Evolutionary conservation across 2,888 invertebrate genomes (phyloP).

Genomic region (Netelia virgata): DNA sequence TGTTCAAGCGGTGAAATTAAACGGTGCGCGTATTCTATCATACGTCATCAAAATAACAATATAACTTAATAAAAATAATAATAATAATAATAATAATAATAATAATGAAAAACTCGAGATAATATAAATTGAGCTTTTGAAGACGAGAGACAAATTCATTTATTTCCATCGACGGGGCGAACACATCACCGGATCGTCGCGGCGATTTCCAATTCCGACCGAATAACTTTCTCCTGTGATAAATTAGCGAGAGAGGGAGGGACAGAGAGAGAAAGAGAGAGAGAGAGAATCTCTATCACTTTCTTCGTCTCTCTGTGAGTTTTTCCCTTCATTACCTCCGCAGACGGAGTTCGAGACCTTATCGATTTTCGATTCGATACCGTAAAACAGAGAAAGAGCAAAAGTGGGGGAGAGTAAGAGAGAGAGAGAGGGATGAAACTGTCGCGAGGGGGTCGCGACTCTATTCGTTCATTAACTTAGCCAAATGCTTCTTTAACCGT

Average conservation of each 20-base stretch:
- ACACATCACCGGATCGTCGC: slow-evolving; percentile 56
- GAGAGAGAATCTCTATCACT: slow-evolving; percentile 9
- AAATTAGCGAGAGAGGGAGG: slow-evolving; percentile 58
- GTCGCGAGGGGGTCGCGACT: slow-evolving; percentile 61
- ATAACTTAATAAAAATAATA: neutral
- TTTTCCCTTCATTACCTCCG: slow-evolving; percentile 64
- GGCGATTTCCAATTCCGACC: slow-evolving; percentile 61
- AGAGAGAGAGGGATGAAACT: slow-evolving; percentile 54
- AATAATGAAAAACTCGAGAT: neutral
- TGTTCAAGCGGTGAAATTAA: neutral
- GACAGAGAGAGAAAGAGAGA: no score
- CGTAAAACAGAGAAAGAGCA: neutral
- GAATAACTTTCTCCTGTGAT: slow-evolving; percentile 63
- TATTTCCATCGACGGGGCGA: slow-evolving; percentile 45
- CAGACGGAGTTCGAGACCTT: slow-evolving; percentile 30
- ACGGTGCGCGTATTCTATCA: neutral
- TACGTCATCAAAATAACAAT: neutral
- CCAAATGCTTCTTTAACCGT: slow-evolving; percentile 65
- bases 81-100: neutral
- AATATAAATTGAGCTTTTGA: neutral
- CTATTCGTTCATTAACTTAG: slow-evolving; percentile 69
- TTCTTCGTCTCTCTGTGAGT: slow-evolving; percentile 37
- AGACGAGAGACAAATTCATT: slow-evolving; percentile 54
- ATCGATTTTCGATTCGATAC: slow-evolving; percentile 68
- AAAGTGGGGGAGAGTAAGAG: no score